Evolutionary conservation across 2,113 vertebrate genomes (phyloP).

Genomic region (Oreocharis arfaki): DNA sequence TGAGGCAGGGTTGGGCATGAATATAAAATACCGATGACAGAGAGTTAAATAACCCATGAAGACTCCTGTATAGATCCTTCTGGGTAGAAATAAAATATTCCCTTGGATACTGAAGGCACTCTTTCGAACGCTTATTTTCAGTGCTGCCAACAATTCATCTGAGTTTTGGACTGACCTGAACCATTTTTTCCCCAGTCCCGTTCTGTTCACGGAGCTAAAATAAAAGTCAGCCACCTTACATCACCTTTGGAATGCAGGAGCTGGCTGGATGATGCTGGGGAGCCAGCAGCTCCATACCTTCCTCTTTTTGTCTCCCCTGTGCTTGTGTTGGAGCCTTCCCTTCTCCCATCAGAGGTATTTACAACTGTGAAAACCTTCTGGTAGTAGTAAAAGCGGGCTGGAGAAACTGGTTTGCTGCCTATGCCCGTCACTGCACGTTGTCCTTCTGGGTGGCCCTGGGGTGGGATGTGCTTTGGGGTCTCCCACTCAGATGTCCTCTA

Average conservation of each 20-base stretch:
- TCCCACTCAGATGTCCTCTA: rapidly evolving
- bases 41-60: not conserved
- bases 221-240: not conserved
- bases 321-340: not conserved
- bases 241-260: not conserved
- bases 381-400: not conserved
- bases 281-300: not conserved
- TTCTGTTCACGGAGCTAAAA: not conserved
- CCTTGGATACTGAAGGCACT: not conserved
- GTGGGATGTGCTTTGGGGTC: not conserved
- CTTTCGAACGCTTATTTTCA: not conserved
- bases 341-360: not conserved
- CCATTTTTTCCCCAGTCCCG: not conserved
- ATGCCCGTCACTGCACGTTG: rapidly evolving
- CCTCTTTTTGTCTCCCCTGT: not conserved
- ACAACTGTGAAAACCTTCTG: not conserved
- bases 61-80: not conserved
- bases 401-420: not conserved
- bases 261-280: not conserved
- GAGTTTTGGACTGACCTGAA: not conserved
- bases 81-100: not conserved
- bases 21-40: not conserved
- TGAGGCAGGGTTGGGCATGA: not conserved
- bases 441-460: not conserved
- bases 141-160: not conserved